A percentile compares a stretch with the other conserved stretches of the same genome.
Conservation (phyloP, 2,888 invertebrate genomes). For the Amiota mariae region DNA sequence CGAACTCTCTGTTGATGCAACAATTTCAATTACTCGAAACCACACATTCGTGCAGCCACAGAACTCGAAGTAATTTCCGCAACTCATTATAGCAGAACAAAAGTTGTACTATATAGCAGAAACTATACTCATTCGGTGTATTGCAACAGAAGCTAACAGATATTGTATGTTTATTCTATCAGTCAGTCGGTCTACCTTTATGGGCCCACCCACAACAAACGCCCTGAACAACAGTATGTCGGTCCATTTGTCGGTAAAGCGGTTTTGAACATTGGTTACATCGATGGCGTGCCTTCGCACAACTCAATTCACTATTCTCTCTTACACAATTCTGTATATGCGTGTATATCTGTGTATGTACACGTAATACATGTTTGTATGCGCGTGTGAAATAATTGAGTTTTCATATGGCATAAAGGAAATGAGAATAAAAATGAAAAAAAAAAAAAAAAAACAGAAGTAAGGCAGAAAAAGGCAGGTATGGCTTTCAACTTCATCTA, state of each 20-base stretch:
- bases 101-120: background rate
- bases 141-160: too few species aligned
- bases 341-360: too few species aligned
- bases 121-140: too few species aligned
- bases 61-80: conserved; percentile 47
- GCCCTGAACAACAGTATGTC: too few species aligned
- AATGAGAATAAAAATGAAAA: background rate
- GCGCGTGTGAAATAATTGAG: conserved; percentile 46
- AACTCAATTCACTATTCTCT: too few species aligned
- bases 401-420: conserved; percentile 17
- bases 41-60: conserved; percentile 40
- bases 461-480: too few species aligned
- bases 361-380: conserved; percentile 15
- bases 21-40: conserved; percentile 41
- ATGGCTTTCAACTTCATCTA: too few species aligned
- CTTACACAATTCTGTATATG: too few species aligned
- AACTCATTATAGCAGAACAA: conserved; percentile 36
- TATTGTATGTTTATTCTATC: too few species aligned
- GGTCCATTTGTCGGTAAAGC: too few species aligned
- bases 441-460: conserved; percentile 16
- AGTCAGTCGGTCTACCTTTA: too few species aligned
- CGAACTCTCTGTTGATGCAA: background rate
- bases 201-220: too few species aligned
- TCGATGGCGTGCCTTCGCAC: background rate
- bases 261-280: background rate